phyloP scores from a whole-genome alignment of 2,888 invertebrate species.

The Mythimna impura region DNA sequence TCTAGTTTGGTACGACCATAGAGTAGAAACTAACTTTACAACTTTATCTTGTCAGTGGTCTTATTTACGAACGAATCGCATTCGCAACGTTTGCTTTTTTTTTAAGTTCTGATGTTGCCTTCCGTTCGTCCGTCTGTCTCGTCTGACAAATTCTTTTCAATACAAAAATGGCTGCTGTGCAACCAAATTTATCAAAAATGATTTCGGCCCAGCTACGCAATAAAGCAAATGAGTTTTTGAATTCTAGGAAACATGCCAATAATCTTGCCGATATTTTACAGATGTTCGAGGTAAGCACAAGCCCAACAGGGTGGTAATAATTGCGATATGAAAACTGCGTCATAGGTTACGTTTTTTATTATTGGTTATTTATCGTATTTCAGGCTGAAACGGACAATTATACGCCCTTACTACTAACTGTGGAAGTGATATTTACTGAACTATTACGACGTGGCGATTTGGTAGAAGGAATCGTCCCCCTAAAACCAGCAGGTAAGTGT shows the following conservation, averaged over 20 bases:
- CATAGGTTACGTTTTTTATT: slow-evolving; percentile 76
- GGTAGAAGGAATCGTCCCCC: slow-evolving; percentile 90
- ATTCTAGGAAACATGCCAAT: slow-evolving; percentile 91
- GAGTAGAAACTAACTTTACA: slow-evolving; percentile 24
- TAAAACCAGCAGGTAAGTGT: slow-evolving; percentile 89
- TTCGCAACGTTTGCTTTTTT: slow-evolving; percentile 27
- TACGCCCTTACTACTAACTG: slow-evolving; percentile 91
- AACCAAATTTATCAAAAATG: slow-evolving; percentile 89
- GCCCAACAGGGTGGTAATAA: slow-evolving; percentile 33
- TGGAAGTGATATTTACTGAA: slow-evolving; percentile 93
- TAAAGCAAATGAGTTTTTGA: slow-evolving; percentile 93
- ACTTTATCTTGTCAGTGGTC: slow-evolving; percentile 11
- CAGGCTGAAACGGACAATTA: slow-evolving; percentile 86
- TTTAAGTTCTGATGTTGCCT: slow-evolving; percentile 60
- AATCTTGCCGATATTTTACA: slow-evolving; percentile 92
- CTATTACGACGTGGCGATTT: slow-evolving; percentile 92
- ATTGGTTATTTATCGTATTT: slow-evolving; percentile 73
- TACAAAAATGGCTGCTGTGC: slow-evolving; percentile 86
- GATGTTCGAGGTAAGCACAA: slow-evolving; percentile 91
- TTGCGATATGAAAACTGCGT: slow-evolving; percentile 71
- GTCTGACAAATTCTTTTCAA: slow-evolving; percentile 77
- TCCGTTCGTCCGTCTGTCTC: slow-evolving; percentile 50
- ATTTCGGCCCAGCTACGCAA: slow-evolving; percentile 92
- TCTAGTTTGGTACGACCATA: slow-evolving; percentile 36
- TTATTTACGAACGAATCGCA: slow-evolving; percentile 52